Evolutionary conservation across 2,113 vertebrate genomes (phyloP).

Genomic region (Rafetus swinhoei): DNA sequence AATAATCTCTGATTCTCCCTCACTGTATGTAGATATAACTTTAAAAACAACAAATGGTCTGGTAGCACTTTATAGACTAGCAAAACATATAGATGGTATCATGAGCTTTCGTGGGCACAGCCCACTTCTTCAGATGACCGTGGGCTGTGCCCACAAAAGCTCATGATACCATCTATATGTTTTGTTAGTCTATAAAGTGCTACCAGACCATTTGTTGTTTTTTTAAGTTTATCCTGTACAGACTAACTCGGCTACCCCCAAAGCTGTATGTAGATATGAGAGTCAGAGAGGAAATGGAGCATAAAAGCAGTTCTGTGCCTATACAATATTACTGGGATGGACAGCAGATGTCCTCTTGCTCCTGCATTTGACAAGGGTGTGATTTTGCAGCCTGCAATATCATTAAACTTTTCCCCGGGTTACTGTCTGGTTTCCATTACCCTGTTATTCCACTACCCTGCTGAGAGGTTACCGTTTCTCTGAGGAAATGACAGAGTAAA

Average conservation of each 20-base stretch:
- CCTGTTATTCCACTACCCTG: neutral
- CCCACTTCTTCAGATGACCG: too few relatives aligned
- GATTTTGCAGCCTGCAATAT: conserved; percentile 15
- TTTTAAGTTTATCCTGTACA: too few relatives aligned
- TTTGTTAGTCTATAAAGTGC: too few relatives aligned
- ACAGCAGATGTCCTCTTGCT: neutral
- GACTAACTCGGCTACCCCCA: too few relatives aligned
- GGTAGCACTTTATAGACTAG: too few relatives aligned
- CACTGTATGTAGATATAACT: neutral
- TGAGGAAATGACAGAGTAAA: neutral
- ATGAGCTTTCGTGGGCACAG: too few relatives aligned
- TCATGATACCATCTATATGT: too few relatives aligned
- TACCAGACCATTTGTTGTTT: too few relatives aligned
- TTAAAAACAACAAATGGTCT: too few relatives aligned
- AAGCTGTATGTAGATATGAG: neutral
- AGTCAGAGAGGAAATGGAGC: neutral
- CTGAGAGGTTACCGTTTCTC: neutral
- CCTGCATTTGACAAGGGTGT: conserved; percentile 26
- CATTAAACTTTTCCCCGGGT: conserved; percentile 18
- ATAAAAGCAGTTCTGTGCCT: neutral
- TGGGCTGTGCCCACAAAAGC: too few relatives aligned
- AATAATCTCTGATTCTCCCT: neutral
- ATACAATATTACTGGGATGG: neutral
- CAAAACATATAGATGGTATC: too few relatives aligned
- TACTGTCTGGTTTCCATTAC: neutral